Percentiles rank a stretch among this genome's conserved stretches.
phyloP scores from a whole-genome alignment of 2,113 vertebrate species.

The Sebastes fasciatus region DNA sequence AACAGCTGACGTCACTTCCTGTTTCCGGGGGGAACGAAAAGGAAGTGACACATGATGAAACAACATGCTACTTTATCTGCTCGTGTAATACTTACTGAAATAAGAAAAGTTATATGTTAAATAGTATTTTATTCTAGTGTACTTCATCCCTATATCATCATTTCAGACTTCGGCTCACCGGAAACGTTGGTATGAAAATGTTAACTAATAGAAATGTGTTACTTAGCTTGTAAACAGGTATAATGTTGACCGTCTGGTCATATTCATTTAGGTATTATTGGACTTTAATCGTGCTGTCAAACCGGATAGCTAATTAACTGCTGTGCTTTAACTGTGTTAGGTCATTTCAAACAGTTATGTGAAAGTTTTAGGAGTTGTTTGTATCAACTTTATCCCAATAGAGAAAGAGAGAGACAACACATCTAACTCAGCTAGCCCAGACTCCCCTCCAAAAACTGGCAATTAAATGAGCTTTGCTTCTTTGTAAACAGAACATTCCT shows the following conservation, averaged over 20 bases:
- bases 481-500: background rate
- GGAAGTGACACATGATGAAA: background rate
- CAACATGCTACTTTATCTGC: background rate
- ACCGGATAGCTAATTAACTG: background rate
- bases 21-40: background rate
- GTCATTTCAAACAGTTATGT: background rate
- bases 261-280: no score
- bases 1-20: background rate
- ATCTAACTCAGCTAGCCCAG: background rate
- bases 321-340: background rate
- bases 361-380: background rate
- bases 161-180: background rate
- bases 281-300: no score
- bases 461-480: background rate
- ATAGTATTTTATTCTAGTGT: accelerated
- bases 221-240: background rate
- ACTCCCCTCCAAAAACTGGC: background rate
- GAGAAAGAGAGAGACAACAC: background rate
- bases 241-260: no score
- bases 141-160: background rate
- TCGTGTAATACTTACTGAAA: background rate
- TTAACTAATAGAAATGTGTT: background rate
- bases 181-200: constrained; percentile 53
- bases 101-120: background rate
- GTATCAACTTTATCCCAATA: background rate